Evolutionary conservation across 2,888 invertebrate species (phyloP).

Genomic region (Polietes domitor): DNA sequence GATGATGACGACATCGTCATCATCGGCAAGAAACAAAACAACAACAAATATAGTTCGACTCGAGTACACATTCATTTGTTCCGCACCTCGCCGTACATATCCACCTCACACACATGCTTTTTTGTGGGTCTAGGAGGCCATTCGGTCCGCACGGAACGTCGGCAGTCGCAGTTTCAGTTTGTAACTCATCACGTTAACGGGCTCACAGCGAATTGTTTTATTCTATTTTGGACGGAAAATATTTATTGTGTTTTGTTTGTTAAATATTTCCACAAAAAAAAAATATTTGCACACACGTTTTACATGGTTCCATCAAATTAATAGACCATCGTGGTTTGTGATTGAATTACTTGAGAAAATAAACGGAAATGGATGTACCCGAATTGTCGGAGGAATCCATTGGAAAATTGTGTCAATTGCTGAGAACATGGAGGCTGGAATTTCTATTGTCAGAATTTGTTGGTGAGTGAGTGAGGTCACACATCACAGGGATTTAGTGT

Average conservation of each 20-base stretch:
- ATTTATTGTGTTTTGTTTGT: background rate
- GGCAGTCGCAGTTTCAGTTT: background rate
- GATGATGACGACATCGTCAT: constrained; percentile 7
- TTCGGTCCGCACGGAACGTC: background rate
- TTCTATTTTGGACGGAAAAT: constrained; percentile 1
- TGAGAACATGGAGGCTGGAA: constrained; percentile 53
- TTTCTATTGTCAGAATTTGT: constrained; percentile 9
- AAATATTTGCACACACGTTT: no score
- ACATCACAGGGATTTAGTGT: no score
- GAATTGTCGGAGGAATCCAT: background rate
- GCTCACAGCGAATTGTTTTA: background rate
- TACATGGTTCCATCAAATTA: no score
- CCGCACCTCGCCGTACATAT: background rate
- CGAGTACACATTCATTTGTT: background rate
- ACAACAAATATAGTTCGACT: background rate
- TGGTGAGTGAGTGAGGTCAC: no score
- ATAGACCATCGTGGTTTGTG: no score
- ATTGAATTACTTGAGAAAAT: background rate
- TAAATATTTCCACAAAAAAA: no score
- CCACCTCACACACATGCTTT: background rate
- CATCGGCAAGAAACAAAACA: background rate
- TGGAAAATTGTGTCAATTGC: constrained; percentile 26
- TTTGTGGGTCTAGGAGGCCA: background rate
- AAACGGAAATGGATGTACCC: background rate
- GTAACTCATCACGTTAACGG: constrained; percentile 12